Conservation (phyloP, 2,888 invertebrate species). For the Catocala nupta region DNA sequence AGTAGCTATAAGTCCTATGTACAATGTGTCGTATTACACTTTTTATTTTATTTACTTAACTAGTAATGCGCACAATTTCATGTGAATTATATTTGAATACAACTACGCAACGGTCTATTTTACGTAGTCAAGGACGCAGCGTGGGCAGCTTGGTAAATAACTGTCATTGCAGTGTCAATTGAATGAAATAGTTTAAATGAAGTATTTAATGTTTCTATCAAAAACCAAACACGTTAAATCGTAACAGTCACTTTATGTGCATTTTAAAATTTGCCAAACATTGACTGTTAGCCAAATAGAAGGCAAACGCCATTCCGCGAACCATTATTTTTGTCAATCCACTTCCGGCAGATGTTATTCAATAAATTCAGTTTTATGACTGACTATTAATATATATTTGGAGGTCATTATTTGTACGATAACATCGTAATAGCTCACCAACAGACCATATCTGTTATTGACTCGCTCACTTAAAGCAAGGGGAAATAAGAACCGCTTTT, state of each 20-base stretch:
- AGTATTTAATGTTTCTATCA: no score
- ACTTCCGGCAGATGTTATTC: slow-evolving; percentile 23
- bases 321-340: slow-evolving; percentile 32
- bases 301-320: slow-evolving; percentile 10
- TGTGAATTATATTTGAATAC: no score
- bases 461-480: not conserved
- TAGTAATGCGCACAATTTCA: no score
- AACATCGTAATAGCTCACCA: slow-evolving; percentile 12
- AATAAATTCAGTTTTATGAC: slow-evolving; percentile 35
- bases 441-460: slow-evolving; percentile 10
- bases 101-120: no score
- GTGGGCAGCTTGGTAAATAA: no score
- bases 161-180: no score
- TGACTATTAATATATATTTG: slow-evolving; percentile 25
- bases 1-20: no score
- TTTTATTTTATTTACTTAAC: no score
- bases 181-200: no score
- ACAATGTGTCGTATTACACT: no score
- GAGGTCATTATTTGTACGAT: slow-evolving; percentile 23
- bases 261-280: not conserved
- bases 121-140: no score
- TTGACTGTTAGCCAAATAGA: not conserved
- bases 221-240: no score
- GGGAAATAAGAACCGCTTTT: not conserved
- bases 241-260: not conserved